Evolutionary conservation across 2,113 vertebrate species (phyloP), one percentile per base, ranked within the genome.

Genomic region (Nematolebias whitei): DNA sequence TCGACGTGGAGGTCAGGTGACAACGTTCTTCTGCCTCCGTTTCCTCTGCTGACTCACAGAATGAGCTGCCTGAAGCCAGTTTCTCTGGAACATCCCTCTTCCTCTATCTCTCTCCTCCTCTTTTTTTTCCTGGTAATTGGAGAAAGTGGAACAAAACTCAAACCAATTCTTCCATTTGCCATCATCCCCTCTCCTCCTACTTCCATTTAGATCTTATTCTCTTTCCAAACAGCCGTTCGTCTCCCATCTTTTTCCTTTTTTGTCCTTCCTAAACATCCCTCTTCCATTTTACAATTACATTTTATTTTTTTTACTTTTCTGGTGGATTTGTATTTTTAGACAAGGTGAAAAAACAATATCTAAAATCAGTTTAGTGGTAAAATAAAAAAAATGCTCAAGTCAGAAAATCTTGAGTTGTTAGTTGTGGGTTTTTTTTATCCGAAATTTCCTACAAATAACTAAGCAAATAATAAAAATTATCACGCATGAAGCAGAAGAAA

Each of bases 21-120:
- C 41, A 54, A 39, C 41, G 58, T 58, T 75, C 61, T 58, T 38
- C 68, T 43, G 63, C 39, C 38, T 55, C 51, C 43, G 56, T 70
- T 73, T 67, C 45, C 38, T 61, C 35, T 71, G 67, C 68, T 68
- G 71, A 72, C 68, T 72, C 71, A 56, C 57, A 71, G 62, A 51
- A 57, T 26, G 22, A 60, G 60, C 69, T 67, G 82, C 82, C 79
- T 61, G 60, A 62, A 83, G 86, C 74, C n/a, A 78, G 82, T 80
- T 80, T 75, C 74, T 78, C 65, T 82, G 70, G 76, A 85, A 84
- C 71, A 76, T 50, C 68, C 52, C 66, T 85, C 80, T 76, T 41
- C 67, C 64, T 14, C 10, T 12, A 52, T 6, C 81, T 71, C 22
- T 64, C 68, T 61, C 71, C 39, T 20, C 3, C n/a, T 22, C 12